Evolutionary conservation across 2,113 vertebrate genomes (phyloP).

Genomic region (Platycercus adscitus): DNA sequence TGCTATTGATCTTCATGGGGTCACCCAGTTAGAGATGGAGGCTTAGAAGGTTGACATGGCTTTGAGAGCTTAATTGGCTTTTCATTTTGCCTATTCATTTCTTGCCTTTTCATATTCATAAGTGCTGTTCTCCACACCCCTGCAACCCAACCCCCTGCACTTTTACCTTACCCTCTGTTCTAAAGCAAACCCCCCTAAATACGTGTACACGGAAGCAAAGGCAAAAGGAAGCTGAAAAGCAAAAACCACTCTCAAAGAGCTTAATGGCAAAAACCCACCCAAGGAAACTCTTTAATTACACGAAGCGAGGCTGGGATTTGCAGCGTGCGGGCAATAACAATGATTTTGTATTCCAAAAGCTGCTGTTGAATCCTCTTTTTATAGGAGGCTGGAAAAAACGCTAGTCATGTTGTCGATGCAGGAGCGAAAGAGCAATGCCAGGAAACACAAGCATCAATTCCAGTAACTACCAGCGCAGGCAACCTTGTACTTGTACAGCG

Average conservation of each 20-base stretch:
- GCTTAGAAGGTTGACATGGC: not conserved
- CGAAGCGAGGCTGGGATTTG: not conserved
- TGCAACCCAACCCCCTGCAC: not conserved
- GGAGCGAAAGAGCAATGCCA: not conserved
- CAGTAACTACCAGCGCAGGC: not conserved
- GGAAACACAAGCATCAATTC: not conserved
- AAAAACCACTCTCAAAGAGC: not conserved
- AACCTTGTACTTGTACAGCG: not conserved
- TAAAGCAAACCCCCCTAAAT: not conserved
- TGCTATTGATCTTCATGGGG: not conserved
- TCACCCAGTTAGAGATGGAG: not conserved
- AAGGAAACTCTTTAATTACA: not conserved
- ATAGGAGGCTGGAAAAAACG: not conserved
- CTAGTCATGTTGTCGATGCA: not conserved
- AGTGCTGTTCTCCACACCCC: not conserved
- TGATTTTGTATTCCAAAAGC: not conserved
- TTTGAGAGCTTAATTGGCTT: not conserved
- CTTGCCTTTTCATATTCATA: not conserved
- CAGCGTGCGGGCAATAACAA: not conserved
- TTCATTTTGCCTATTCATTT: not conserved
- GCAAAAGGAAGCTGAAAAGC: not conserved
- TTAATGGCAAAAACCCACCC: not conserved
- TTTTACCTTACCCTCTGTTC: not conserved
- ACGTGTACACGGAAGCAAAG: not conserved
- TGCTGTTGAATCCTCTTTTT: not conserved